A percentile compares a stretch with the other conserved stretches of the same genome.
Conservation (phyloP, 2,113 vertebrate genomes). For the Coturnix japonica region DNA sequence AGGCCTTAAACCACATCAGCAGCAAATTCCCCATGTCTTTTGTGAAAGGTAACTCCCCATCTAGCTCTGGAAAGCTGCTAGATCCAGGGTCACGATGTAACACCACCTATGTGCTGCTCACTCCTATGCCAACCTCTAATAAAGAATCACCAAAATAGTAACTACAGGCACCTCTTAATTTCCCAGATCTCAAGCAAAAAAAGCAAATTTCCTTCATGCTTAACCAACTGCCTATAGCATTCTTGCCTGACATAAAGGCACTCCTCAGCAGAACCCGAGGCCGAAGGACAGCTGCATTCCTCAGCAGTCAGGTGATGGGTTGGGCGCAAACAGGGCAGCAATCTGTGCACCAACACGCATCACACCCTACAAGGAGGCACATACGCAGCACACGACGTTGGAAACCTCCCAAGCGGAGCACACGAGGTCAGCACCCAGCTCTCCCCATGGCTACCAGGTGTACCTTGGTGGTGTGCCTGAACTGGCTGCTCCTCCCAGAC, state of each 20-base stretch:
- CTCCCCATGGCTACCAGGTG: neutral
- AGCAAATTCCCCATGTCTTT: neutral
- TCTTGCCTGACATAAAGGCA: neutral
- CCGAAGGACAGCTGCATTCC: neutral
- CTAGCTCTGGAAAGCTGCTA: neutral
- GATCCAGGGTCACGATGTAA: neutral
- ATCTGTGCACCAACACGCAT: neutral
- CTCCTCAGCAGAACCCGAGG: neutral
- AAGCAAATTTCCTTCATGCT: neutral
- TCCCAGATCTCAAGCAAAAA: neutral
- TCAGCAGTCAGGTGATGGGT: neutral
- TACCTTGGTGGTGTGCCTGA: slow-evolving; percentile 80
- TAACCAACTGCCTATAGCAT: neutral
- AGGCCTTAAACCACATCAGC: neutral
- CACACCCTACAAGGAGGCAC: neutral
- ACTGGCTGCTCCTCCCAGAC: slow-evolving; percentile 83
- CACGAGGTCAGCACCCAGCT: neutral
- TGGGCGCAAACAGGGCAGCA: neutral
- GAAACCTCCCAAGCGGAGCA: neutral
- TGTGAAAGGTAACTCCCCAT: neutral
- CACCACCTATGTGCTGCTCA: neutral
- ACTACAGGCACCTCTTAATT: neutral
- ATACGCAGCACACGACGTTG: accelerated
- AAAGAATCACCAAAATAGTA: neutral
- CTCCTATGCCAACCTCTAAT: neutral